Base-by-base conservation (phyloP, 2,797 vertebrate species). In the Yasuhikotakia modesta region DNA sequence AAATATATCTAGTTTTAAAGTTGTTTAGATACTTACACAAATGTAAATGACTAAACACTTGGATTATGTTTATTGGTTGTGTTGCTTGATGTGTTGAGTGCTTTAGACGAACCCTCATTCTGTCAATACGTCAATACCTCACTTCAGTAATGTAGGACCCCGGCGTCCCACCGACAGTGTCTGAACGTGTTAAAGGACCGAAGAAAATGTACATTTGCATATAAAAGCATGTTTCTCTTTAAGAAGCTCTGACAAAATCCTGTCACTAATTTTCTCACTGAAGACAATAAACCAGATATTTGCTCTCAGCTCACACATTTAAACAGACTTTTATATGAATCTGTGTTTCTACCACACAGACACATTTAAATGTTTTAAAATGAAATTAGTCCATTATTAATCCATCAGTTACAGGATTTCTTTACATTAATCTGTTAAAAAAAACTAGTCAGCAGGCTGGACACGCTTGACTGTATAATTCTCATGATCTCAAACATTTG, bases 141-240 rank as follows among this genome's bases (percentile, higher is more conserved):
- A 45, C 17, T 22, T 63, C 30, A 43, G 7, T 50, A 63, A 82
- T 75, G 55, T 82, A 75, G 78, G 61, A 32, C 73, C 68, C 70
- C 70, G 75, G 60, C 27, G 24, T 46, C 39, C 32, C 57, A 16
- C 4, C 17, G 6, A 17, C 27, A 14, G 27, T 11, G 32, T 58
- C 24, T 55, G 61, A 27, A 66, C 1, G 22, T 55, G 19, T 30
- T n/a, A 5, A 52, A 21, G 45, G 2, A 64, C 7, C 13, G 12
- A 22, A 35, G 10, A 3, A 24, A 1, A 27, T 17, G 5, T 22
- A 24, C 16, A 8, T 58, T 16, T 48, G 53, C 24, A 69, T 50
- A 68, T 60, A 55, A 69, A 69, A 55, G 72, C 46, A 43, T 52
- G 12, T 13, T 13, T 3, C 6, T 67, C 64, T 67, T 43, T 43